Percentiles rank a stretch among this genome's conserved stretches.
Evolutionary conservation across 1,140 invertebrate genomes (phyloP).

Genomic region (Ectropis grisescens): DNA sequence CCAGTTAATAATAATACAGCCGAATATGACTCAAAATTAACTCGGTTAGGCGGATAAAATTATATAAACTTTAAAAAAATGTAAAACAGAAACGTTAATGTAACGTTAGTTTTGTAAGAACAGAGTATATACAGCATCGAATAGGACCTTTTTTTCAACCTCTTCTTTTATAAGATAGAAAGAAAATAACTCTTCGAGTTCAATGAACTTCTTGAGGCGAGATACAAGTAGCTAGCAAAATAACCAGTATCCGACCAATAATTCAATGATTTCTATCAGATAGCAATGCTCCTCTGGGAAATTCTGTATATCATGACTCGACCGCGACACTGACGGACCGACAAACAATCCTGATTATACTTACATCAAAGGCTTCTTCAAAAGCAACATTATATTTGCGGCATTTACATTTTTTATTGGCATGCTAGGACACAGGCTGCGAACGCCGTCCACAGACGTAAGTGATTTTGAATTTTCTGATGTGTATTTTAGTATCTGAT

Average conservation of each 20-base stretch:
- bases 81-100: too few relatives aligned
- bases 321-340: slow-evolving; percentile 14
- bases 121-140: too few relatives aligned
- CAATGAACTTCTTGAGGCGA: too few relatives aligned
- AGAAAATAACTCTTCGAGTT: too few relatives aligned
- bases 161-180: too few relatives aligned
- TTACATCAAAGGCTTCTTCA: slow-evolving; percentile 61
- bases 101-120: too few relatives aligned
- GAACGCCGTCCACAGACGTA: slow-evolving; percentile 52
- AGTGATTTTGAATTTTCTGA: slow-evolving; percentile 69
- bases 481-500: slow-evolving; percentile 67
- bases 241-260: slow-evolving; percentile 4
- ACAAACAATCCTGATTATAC: slow-evolving; percentile 45
- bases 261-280: slow-evolving; percentile 25
- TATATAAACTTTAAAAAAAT: too few relatives aligned
- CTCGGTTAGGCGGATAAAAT: too few relatives aligned
- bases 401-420: slow-evolving; percentile 68
- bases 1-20: too few relatives aligned
- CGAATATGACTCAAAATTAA: too few relatives aligned
- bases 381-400: slow-evolving; percentile 65
- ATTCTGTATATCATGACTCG: slow-evolving; percentile 27
- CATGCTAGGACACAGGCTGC: slow-evolving; percentile 56
- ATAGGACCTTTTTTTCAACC: too few relatives aligned
- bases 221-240: too few relatives aligned
- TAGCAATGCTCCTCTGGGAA: slow-evolving; percentile 17